Conservation (phyloP, 2,113 vertebrate species). For the Misgurnus mizolepis region DNA sequence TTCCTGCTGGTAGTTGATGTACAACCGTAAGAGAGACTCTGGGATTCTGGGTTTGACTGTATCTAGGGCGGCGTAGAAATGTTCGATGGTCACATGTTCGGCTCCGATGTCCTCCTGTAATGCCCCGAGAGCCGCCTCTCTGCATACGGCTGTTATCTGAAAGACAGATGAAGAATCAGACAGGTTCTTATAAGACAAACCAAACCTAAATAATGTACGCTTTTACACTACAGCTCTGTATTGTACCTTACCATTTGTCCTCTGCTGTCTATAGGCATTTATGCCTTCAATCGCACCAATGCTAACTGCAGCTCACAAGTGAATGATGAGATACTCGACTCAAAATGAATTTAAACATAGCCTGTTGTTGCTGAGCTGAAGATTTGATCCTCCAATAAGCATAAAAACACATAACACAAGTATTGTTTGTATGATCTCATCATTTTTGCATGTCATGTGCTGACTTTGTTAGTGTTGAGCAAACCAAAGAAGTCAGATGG, state of each 20-base stretch:
- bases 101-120: constrained; percentile 92
- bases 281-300: too few relatives aligned
- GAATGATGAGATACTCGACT: too few relatives aligned
- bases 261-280: too few relatives aligned
- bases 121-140: constrained; percentile 90
- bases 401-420: too few relatives aligned
- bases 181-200: background rate
- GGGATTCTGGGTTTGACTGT: constrained; percentile 87
- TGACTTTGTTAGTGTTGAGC: background rate
- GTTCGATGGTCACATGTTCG: constrained; percentile 68
- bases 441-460: background rate
- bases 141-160: constrained; percentile 90
- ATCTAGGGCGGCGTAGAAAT: constrained; percentile 82
- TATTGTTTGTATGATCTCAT: too few relatives aligned
- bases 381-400: too few relatives aligned
- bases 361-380: too few relatives aligned
- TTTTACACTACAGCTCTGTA: too few relatives aligned
- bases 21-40: constrained; percentile 84
- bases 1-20: constrained; percentile 82
- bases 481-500: constrained; percentile 17
- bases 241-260: too few relatives aligned
- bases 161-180: constrained; percentile 38
- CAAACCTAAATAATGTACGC: background rate
- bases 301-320: too few relatives aligned
- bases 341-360: too few relatives aligned